Percentiles rank a stretch among this genome's conserved stretches.
phyloP scores from a whole-genome alignment of 1,140 invertebrate genomes.

The Saccostrea echinata region DNA sequence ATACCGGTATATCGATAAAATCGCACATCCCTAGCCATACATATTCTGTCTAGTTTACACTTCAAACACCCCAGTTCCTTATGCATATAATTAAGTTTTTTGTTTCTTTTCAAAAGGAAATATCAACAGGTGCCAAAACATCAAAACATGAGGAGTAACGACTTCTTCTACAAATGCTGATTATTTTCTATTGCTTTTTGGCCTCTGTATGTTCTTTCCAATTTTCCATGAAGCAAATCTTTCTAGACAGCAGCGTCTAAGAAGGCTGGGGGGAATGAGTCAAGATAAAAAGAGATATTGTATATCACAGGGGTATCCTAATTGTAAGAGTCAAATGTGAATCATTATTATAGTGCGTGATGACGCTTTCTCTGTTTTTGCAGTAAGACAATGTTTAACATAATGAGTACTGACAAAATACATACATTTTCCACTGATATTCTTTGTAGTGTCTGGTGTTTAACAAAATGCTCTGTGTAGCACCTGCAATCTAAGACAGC shows the following conservation, averaged over 20 bases:
- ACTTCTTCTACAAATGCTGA: background rate
- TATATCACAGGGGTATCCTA: background rate
- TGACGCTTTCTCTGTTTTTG: background rate
- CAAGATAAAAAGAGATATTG: background rate
- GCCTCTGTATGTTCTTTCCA: too few species aligned
- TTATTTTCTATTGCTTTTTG: background rate
- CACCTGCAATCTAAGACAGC: background rate
- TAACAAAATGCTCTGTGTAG: conserved; percentile 15
- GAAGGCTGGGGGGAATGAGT: background rate
- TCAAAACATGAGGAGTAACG: background rate
- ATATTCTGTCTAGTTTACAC: background rate
- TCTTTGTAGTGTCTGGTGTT: background rate
- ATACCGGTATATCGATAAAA: too few species aligned
- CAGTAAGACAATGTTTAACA: background rate
- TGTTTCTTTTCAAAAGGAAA: conserved; percentile 2
- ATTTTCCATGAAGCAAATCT: too few species aligned
- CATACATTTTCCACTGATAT: background rate
- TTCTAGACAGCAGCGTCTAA: background rate
- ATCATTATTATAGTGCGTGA: background rate
- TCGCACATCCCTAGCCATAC: too few species aligned
- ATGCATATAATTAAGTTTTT: background rate
- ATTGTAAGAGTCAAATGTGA: background rate
- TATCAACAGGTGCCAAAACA: conserved; percentile 26
- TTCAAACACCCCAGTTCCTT: background rate
- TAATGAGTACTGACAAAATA: background rate